These are phyloP conservation scores for Apostichopus californicus DNA, from an alignment of 35 echinoderm and acorn worm species.

Conservation along the genomic window DNA sequence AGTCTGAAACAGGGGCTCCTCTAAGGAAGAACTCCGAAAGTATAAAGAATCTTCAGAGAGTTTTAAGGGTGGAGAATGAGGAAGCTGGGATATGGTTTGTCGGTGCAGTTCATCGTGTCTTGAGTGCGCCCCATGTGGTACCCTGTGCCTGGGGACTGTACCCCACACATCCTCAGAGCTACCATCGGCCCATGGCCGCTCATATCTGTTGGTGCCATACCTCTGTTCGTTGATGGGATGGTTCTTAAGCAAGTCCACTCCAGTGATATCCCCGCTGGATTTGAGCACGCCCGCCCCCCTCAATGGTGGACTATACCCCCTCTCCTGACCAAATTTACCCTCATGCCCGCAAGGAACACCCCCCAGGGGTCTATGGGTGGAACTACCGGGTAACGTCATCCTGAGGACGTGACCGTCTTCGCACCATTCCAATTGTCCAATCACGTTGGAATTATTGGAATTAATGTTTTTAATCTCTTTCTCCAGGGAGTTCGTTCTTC, in stretches of 20 bases:
- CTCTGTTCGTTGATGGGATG: constrained; percentile 40
- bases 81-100: constrained; percentile 16
- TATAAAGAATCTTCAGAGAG: constrained; percentile 30
- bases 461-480: constrained; percentile 44
- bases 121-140: background rate
- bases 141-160: constrained; percentile 31
- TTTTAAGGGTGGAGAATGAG: constrained; percentile 20
- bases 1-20: constrained; percentile 46
- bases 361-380: constrained; percentile 46
- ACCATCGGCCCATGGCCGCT: constrained; percentile 40
- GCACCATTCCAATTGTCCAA: constrained; percentile 50
- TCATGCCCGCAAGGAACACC: background rate
- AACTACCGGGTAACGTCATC: constrained; percentile 41
- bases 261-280: constrained; percentile 41
- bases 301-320: constrained; percentile 13
- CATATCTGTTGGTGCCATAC: constrained; percentile 18
- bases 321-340: background rate
- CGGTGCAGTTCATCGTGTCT: background rate
- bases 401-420: constrained; percentile 41
- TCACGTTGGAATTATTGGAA: constrained; percentile 53
- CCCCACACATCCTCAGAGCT: constrained; percentile 42
- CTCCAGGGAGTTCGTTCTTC: background rate
- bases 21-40: constrained; percentile 37
- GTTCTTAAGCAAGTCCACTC: constrained; percentile 54
- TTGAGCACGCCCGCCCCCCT: constrained; percentile 10